Conservation (phyloP, 2,888 invertebrate species). For the Brassicogethes aeneus region DNA sequence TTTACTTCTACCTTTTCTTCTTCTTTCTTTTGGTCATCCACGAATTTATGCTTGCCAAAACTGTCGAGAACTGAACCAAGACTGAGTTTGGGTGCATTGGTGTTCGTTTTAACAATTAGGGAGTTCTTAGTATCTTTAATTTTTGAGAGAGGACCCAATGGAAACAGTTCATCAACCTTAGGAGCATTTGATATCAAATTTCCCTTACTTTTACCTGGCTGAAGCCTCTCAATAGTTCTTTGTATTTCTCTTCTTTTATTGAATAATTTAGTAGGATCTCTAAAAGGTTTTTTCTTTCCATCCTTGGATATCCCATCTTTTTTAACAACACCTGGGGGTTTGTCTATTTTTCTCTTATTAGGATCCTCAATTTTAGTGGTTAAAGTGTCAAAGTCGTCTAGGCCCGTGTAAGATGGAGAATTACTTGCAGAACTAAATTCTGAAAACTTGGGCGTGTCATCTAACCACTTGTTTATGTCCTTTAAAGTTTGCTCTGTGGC, state of each 20-base stretch:
- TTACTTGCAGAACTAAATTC: slow-evolving; percentile 71
- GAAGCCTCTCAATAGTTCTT: slow-evolving; percentile 73
- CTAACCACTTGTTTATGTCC: slow-evolving; percentile 84
- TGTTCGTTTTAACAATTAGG: slow-evolving; percentile 51
- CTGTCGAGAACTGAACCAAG: slow-evolving; percentile 74
- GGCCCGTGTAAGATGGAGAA: slow-evolving; percentile 51
- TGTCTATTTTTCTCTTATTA: slow-evolving; percentile 42
- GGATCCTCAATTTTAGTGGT: slow-evolving; percentile 20
- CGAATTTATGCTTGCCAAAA: slow-evolving; percentile 62
- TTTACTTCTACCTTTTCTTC: slow-evolving; percentile 29
- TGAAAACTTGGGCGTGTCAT: slow-evolving; percentile 70
- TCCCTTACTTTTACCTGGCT: slow-evolving; percentile 82
- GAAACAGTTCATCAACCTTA: slow-evolving; percentile 50
- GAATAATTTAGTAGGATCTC: slow-evolving; percentile 37
- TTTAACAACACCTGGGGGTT: slow-evolving; percentile 29
- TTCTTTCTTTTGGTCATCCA: slow-evolving; percentile 42
- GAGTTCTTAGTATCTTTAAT: slow-evolving; percentile 50
- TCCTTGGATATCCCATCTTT: slow-evolving; percentile 37
- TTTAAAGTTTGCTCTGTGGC: slow-evolving; percentile 71
- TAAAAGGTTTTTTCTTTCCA: slow-evolving; percentile 44
- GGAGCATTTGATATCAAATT: slow-evolving; percentile 66
- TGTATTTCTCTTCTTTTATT: slow-evolving; percentile 58
- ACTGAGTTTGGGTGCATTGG: slow-evolving; percentile 71
- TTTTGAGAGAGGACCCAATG: slow-evolving; percentile 48
- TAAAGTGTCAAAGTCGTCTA: slow-evolving; percentile 51